Conservation (phyloP, 2,888 invertebrate species). For the Harpalus rubripes region DNA sequence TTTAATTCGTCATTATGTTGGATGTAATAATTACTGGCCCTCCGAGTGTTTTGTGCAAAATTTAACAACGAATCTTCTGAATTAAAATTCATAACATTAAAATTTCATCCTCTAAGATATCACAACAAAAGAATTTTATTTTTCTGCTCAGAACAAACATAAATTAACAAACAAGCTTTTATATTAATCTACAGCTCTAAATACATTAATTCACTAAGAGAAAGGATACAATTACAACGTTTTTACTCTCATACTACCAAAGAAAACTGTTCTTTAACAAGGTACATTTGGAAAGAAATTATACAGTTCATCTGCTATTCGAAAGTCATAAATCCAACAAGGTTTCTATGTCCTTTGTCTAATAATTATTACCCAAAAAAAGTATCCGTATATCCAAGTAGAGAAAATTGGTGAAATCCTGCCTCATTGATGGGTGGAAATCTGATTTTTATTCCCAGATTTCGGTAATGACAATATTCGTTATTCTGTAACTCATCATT, state of each 20-base stretch:
- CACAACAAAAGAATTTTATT: constrained; percentile 51
- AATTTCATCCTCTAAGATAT: constrained; percentile 54
- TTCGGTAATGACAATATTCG: no score
- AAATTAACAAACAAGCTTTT: constrained; percentile 47
- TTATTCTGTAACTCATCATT: no score
- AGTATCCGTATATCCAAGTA: no score
- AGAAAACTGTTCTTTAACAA: background rate
- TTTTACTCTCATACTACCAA: background rate
- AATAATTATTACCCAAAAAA: no score
- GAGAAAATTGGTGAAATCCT: no score
- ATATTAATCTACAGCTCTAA: constrained; percentile 25
- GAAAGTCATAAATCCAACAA: no score
- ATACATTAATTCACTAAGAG: background rate
- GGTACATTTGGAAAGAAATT: background rate
- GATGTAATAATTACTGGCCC: constrained; percentile 50
- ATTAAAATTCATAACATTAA: constrained; percentile 55
- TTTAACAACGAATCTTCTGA: constrained; percentile 51
- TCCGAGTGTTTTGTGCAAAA: constrained; percentile 48
- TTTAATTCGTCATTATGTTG: constrained; percentile 58
- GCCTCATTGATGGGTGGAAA: no score
- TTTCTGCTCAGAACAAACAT: constrained; percentile 40
- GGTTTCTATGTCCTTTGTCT: no score
- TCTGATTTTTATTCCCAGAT: no score
- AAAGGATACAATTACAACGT: constrained; percentile 11
- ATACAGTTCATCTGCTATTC: background rate